Percentiles rank a stretch among this genome's conserved stretches.
phyloP scores from a whole-genome alignment of 1,140 invertebrate genomes.

The Alviniconcha marisindica region DNA sequence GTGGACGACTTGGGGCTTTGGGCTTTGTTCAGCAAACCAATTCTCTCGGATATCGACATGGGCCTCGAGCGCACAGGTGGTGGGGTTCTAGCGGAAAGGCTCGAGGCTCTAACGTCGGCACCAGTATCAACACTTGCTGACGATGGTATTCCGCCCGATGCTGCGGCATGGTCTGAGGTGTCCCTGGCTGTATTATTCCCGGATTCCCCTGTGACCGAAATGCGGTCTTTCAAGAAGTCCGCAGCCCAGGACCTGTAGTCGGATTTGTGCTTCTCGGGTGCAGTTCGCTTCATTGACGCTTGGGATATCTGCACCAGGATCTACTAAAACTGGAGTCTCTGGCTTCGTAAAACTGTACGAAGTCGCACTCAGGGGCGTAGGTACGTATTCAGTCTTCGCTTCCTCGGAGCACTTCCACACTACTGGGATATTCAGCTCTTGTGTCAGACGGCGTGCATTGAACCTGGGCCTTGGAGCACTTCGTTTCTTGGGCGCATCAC shows the following conservation, averaged over 20 bases:
- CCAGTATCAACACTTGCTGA: not conserved
- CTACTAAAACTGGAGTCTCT: too few relatives aligned
- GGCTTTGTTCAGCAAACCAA: constrained; percentile 4
- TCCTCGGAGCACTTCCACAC: constrained; percentile 22
- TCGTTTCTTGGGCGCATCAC: not conserved
- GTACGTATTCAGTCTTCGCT: constrained; percentile 7
- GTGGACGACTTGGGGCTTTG: constrained; percentile 9
- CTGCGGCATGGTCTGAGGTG: not conserved
- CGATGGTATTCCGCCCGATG: too few relatives aligned
- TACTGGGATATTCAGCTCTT: not conserved
- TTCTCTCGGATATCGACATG: constrained; percentile 19
- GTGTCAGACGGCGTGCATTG: constrained; percentile 4
- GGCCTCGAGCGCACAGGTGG: not conserved
- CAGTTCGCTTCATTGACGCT: not conserved
- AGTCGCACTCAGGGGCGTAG: too few relatives aligned
- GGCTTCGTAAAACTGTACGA: too few relatives aligned
- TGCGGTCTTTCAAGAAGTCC: constrained; percentile 1
- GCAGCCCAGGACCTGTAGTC: constrained; percentile 22
- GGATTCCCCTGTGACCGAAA: not conserved
- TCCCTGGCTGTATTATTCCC: not conserved
- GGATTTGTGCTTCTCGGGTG: not conserved
- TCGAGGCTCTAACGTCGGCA: not conserved
- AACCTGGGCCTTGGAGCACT: not conserved
- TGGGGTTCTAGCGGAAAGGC: not conserved
- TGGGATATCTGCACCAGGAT: too few relatives aligned